A percentile compares a stretch with the other conserved stretches of the same genome.
Conservation (phyloP, 1,140 invertebrate genomes). For the Pemphigus obesinymphae region DNA sequence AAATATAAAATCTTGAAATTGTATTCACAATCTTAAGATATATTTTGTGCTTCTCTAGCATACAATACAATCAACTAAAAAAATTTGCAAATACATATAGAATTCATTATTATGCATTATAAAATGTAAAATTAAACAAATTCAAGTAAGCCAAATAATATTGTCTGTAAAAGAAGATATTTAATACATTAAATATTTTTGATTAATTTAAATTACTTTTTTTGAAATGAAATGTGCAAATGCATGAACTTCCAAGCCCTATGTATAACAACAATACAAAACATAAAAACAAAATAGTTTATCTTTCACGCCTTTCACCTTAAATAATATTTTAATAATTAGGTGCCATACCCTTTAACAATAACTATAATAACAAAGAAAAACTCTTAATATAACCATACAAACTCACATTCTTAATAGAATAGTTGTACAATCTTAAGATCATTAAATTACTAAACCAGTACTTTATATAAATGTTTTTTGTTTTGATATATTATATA, state of each 20-base stretch:
- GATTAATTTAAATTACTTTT: neutral
- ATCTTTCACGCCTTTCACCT: neutral
- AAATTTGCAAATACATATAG: too few species aligned
- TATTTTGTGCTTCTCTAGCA: too few species aligned
- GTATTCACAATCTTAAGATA: too few species aligned
- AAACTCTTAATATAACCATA: neutral
- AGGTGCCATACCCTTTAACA: constrained; percentile 12
- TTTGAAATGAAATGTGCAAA: neutral
- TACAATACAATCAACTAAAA: too few species aligned
- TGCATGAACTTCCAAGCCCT: neutral
- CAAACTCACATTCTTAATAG: neutral
- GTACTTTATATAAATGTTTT: constrained; percentile 3
- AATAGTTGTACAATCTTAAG: constrained; percentile 6
- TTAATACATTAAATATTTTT: too few species aligned
- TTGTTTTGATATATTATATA: neutral
- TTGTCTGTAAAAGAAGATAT: too few species aligned
- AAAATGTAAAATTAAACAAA: too few species aligned
- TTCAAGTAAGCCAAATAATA: too few species aligned
- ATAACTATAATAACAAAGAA: constrained; percentile 27
- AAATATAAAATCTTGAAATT: too few species aligned
- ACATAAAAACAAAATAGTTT: constrained; percentile 7
- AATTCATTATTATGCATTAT: too few species aligned
- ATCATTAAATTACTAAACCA: neutral
- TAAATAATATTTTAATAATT: constrained; percentile 9
- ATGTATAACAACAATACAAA: constrained; percentile 1